Conservation (phyloP, 1,140 invertebrate species). For the Cyrtorhinus lividipennis region DNA sequence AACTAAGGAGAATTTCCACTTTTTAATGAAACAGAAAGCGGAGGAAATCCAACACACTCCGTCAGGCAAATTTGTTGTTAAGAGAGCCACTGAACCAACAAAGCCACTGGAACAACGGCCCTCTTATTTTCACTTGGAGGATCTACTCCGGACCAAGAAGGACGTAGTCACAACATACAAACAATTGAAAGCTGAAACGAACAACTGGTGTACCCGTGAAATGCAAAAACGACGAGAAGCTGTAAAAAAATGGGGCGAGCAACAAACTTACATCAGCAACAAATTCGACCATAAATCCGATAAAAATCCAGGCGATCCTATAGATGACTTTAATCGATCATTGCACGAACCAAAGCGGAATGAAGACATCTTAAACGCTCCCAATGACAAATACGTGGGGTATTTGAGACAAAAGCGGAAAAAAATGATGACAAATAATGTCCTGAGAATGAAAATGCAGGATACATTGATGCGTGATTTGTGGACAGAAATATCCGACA, state of each 20-base stretch:
- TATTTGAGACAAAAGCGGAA: slow-evolving; percentile 1
- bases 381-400: neutral
- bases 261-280: neutral
- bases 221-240: neutral
- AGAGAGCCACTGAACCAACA: neutral
- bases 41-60: neutral
- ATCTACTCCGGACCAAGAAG: neutral
- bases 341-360: neutral
- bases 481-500: slow-evolving; percentile 2
- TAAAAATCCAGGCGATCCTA: neutral
- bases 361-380: neutral
- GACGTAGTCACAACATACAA: neutral
- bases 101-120: neutral
- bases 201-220: neutral
- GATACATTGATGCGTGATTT: neutral
- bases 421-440: neutral
- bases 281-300: neutral
- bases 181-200: neutral
- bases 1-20: neutral
- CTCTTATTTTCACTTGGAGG: neutral
- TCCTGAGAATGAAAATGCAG: slow-evolving; percentile 4
- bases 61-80: neutral
- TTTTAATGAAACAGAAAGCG: neutral
- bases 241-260: neutral
- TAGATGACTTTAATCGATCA: neutral